Base-by-base conservation (phyloP, 2,797 vertebrate genomes). In the Tolypeutes matacus region DNA sequence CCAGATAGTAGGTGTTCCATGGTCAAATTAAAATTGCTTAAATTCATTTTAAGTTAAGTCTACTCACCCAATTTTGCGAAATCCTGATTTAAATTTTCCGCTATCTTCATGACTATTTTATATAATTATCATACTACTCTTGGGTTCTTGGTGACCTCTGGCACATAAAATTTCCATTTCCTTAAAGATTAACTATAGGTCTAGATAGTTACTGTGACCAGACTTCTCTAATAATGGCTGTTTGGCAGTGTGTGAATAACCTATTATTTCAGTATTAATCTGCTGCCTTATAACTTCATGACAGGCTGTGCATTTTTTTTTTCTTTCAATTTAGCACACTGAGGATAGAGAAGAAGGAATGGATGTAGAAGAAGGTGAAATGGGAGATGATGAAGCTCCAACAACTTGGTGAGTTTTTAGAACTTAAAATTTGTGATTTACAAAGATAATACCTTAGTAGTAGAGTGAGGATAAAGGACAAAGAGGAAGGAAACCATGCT, bases 321-420 rank as follows among this genome's bases (percentile, higher is more conserved):
- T 86, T 87, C 94, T 96, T 93, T 86, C 13, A 67, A 94, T 4
- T 92, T 94, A 99, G 99, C 99, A 99, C 95, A 96, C 98, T 0
- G 99, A 99, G 93, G 99, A 99, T 84, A 99, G 99, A 98, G 99
- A 99, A 86, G 99, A 99, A 88, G 99, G 99, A 65, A 99, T 99
- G 99, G 99, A 99, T 0, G 99, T 99, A 75, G 99, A 99, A 96
- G 99, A 99, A 98, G 99, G 99, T 80, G 99, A 99, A 98, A 99
- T 99, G 99, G 99, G 99, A 95, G 99, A 99, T 96, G 99, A 99
- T 93, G 99, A 99, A 94, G 98, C 98, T 49, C 99, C 99, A n/a
- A 99, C 99, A 51, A 99, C 99, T 4, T 99, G 99, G 99, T 99
- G 93, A 98, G 98, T 75, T 87, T 95, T 31, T 36, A 85, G 21